These are phyloP conservation scores for Drosophila biarmipes DNA, from an alignment of 1,140 invertebrate genomes.

Conservation along the genomic window DNA sequence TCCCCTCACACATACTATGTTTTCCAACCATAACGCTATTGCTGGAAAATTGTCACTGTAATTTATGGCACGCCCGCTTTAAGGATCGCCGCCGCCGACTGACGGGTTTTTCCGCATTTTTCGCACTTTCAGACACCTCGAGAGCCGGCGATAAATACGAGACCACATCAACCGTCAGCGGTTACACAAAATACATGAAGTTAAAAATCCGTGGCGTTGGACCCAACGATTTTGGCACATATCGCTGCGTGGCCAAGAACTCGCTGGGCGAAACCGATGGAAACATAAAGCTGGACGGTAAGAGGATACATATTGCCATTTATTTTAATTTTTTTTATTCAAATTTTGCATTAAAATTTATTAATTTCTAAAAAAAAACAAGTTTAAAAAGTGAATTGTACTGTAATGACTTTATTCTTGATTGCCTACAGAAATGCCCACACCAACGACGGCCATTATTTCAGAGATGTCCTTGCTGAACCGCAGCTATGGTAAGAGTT, in stretches of 20 bases:
- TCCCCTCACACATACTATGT: constrained; percentile 6
- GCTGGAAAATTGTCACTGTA: constrained; percentile 37
- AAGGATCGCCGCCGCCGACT: not conserved
- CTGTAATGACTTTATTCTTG: not conserved
- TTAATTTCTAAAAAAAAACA: too few species aligned
- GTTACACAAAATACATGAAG: constrained; percentile 95
- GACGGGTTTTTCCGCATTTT: constrained; percentile 32
- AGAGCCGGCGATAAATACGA: constrained; percentile 93
- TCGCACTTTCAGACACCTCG: constrained; percentile 71
- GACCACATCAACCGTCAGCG: constrained; percentile 90
- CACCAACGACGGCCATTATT: constrained; percentile 88
- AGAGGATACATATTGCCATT: constrained; percentile 67
- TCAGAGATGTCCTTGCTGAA: constrained; percentile 84
- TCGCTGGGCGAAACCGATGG: constrained; percentile 96
- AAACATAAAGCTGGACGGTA: constrained; percentile 96
- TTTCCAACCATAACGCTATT: constrained; percentile 18
- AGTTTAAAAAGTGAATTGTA: too few species aligned
- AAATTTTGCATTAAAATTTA: not conserved
- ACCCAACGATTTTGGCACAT: constrained; percentile 92
- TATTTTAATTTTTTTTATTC: constrained; percentile 16
- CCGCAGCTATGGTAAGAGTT: constrained; percentile 76
- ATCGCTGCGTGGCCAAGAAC: constrained; percentile 97
- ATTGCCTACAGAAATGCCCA: constrained; percentile 87
- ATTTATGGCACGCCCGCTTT: constrained; percentile 5
- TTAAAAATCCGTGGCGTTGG: constrained; percentile 93